phyloP scores from a whole-genome alignment of 2,797 vertebrate genomes.

The Coregonus ussuriensis region DNA sequence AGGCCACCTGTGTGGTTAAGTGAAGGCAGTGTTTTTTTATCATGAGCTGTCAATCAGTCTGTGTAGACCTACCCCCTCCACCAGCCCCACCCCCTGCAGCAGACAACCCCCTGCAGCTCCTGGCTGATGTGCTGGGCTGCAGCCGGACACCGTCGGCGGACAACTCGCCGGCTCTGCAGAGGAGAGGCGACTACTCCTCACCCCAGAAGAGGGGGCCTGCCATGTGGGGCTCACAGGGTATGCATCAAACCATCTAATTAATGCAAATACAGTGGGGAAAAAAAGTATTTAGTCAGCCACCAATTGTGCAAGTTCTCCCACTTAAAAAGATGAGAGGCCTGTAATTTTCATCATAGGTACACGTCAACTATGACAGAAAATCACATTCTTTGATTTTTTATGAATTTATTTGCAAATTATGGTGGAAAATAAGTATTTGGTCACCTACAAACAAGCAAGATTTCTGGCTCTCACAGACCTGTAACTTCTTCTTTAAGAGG shows the following conservation, averaged over 20 bases:
- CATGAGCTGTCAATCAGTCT: conserved; percentile 31
- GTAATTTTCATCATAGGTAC: no score
- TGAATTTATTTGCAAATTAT: no score
- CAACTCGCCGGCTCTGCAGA: conserved; percentile 47
- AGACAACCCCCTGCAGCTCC: conserved; percentile 65
- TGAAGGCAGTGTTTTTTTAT: conserved; percentile 25
- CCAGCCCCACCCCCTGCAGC: conserved; percentile 80
- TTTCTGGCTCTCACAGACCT: no score
- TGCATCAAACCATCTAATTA: background rate
- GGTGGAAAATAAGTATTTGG: no score
- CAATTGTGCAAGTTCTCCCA: no score
- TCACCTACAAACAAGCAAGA: no score
- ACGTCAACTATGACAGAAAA: no score
- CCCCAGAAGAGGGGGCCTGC: conserved; percentile 49
- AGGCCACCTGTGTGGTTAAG: background rate
- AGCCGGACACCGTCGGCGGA: conserved; percentile 62
- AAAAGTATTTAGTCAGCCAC: no score
- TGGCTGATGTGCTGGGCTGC: conserved; percentile 68
- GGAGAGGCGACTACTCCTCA: conserved; percentile 51
- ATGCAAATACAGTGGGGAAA: no score
- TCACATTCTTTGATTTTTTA: no score
- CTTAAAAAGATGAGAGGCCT: no score
- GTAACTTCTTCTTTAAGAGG: no score
- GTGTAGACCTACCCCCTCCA: conserved; percentile 82
- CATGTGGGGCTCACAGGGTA: conserved; percentile 65